A percentile compares a stretch with the other conserved stretches of the same genome.
phyloP scores from a whole-genome alignment of 2,888 invertebrate species.

The Vannuccia rotundouncinata region DNA sequence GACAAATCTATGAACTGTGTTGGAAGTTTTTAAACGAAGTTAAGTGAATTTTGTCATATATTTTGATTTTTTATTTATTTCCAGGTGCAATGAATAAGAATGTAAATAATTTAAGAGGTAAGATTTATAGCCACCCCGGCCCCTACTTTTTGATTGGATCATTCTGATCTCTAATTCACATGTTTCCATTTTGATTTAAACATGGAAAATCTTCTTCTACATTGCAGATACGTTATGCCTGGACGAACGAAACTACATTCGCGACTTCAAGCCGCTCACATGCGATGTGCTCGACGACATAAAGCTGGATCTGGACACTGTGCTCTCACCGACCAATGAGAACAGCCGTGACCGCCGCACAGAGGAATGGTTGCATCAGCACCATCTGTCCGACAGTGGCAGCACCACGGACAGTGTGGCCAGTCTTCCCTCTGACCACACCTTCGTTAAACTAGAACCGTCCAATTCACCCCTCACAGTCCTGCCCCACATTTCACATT shows the following conservation, averaged over 20 bases:
- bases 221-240: not conserved
- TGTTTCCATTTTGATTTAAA: too few species aligned
- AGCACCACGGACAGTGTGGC: not conserved
- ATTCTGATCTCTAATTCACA: too few species aligned
- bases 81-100: not conserved
- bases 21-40: not conserved
- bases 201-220: not conserved
- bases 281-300: not conserved
- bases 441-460: not conserved
- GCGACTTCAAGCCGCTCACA: not conserved
- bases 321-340: not conserved
- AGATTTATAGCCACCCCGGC: not conserved
- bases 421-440: slow-evolving; percentile 1
- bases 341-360: not conserved
- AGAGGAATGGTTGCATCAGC: not conserved
- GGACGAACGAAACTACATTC: not conserved
- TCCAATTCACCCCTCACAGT: not conserved
- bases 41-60: not conserved
- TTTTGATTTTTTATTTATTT: not conserved
- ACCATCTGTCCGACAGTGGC: not conserved
- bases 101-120: not conserved
- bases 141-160: too few species aligned
- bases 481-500: not conserved
- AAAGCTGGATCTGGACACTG: not conserved
- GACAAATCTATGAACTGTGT: too few species aligned